A percentile compares a stretch with the other conserved stretches of the same genome.
Conservation (phyloP, 1,140 invertebrate species). For the Meloidogyne floridensis region DNA sequence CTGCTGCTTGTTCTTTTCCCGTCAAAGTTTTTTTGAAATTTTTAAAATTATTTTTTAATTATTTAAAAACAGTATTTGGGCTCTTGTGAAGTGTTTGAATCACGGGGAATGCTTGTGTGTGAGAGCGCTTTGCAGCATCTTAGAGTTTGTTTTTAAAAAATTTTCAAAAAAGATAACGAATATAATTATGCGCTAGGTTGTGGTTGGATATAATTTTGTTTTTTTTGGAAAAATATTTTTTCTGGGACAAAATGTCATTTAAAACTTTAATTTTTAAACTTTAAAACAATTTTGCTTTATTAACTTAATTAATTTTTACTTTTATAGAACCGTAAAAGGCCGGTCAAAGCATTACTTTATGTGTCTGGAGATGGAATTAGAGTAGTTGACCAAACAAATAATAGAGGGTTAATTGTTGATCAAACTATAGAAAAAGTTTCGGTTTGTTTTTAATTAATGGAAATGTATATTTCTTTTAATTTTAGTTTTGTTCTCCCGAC, state of each 20-base stretch:
- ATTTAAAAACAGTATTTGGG: slow-evolving; percentile 80
- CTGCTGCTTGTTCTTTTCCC: slow-evolving; percentile 91
- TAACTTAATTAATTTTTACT: slow-evolving; percentile 37
- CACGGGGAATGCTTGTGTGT: slow-evolving; percentile 97
- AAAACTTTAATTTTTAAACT: slow-evolving; percentile 17
- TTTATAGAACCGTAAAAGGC: slow-evolving; percentile 80
- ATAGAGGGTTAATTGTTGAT: slow-evolving; percentile 92
- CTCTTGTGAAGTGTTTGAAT: slow-evolving; percentile 98
- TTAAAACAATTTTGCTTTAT: not conserved
- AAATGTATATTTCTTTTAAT: not conserved
- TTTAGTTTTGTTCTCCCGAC: slow-evolving; percentile 94
- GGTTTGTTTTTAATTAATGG: slow-evolving; percentile 75
- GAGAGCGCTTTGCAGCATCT: slow-evolving; percentile 90
- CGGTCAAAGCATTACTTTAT: slow-evolving; percentile 85
- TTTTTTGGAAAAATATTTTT: slow-evolving; percentile 72
- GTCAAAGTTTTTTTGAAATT: slow-evolving; percentile 76
- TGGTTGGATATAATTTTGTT: slow-evolving; percentile 19
- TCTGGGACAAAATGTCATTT: slow-evolving; percentile 65
- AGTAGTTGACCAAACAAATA: slow-evolving; percentile 97
- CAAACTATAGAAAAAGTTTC: slow-evolving; percentile 99
- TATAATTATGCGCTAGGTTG: not conserved
- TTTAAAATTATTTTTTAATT: slow-evolving; percentile 19
- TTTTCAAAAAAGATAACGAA: not conserved
- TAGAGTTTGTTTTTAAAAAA: slow-evolving; percentile 52
- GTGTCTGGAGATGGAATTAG: slow-evolving; percentile 94